These are phyloP conservation scores for Drosophila burlai DNA, from an alignment of 1,140 invertebrate genomes.

Conservation along the genomic window DNA sequence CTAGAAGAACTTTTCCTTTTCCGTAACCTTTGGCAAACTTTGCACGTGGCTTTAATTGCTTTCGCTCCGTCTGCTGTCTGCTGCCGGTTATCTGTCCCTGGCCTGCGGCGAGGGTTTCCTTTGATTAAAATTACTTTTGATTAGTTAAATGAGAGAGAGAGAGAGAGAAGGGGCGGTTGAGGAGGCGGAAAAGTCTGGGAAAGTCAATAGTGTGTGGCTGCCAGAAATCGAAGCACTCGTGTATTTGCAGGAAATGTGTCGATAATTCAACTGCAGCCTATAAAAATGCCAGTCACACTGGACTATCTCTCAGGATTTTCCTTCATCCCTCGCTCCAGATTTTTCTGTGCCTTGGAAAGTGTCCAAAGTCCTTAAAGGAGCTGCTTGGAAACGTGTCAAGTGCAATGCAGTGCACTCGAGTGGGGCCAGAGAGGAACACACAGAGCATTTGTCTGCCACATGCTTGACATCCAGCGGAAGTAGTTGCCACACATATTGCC, in stretches of 20 bases:
- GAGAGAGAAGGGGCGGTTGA: slow-evolving; percentile 4
- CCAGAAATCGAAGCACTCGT: slow-evolving; percentile 18
- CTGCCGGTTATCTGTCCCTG: slow-evolving; percentile 35
- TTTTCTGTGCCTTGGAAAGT: slow-evolving; percentile 40
- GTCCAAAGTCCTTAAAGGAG: slow-evolving; percentile 32
- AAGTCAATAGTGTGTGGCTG: slow-evolving; percentile 62
- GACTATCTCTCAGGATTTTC: slow-evolving; percentile 17
- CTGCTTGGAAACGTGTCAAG: slow-evolving; percentile 69
- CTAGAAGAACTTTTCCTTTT: slow-evolving; percentile 63
- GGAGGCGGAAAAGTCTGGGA: slow-evolving; percentile 33
- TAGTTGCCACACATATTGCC: slow-evolving; percentile 46
- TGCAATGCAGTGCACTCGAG: slow-evolving; percentile 73
- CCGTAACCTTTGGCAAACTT: slow-evolving; percentile 66
- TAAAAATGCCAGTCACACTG: slow-evolving; percentile 69
- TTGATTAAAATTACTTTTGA: slow-evolving; percentile 83
- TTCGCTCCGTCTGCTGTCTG: slow-evolving; percentile 40
- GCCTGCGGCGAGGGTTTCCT: slow-evolving; percentile 49
- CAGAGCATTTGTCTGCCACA: slow-evolving; percentile 52
- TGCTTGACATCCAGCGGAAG: slow-evolving; percentile 56
- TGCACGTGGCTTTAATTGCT: slow-evolving; percentile 80
- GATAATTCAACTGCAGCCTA: slow-evolving; percentile 58
- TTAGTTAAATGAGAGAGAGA: slow-evolving; percentile 69
- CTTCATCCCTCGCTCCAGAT: slow-evolving; percentile 4
- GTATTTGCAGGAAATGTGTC: slow-evolving; percentile 40
- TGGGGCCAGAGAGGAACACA: slow-evolving; percentile 23